phyloP scores from a whole-genome alignment of 2,113 vertebrate genomes.

The Heliornis fulica region DNA sequence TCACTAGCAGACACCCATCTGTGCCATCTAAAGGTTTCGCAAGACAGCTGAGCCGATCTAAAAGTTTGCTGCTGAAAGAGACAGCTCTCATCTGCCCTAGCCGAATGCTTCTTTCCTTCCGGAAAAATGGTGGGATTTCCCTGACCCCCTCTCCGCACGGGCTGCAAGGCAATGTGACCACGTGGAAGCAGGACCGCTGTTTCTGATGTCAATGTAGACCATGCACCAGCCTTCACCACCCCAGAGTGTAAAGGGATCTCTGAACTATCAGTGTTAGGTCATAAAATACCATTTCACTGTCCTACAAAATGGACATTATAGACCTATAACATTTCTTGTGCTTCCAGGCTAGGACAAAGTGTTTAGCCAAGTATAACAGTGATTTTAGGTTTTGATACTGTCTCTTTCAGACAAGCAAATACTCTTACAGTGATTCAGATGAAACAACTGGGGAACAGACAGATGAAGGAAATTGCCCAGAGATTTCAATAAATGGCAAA shows the following conservation, averaged over 20 bases:
- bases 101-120: neutral
- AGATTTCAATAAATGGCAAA: neutral
- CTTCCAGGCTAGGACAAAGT: neutral
- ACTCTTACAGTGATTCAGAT: neutral
- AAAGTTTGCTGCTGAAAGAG: neutral
- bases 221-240: neutral
- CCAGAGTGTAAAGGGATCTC: neutral
- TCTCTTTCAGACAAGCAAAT: neutral
- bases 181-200: neutral
- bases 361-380: neutral
- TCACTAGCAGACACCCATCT: fast-evolving
- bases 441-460: neutral
- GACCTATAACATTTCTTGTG: neutral
- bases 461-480: neutral
- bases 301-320: neutral
- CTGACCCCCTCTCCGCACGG: neutral
- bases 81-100: neutral
- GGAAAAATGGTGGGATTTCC: neutral
- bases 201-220: neutral
- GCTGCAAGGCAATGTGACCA: neutral
- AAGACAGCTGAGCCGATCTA: neutral
- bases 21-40: neutral
- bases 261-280: neutral
- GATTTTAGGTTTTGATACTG: neutral
- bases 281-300: neutral